These are phyloP conservation scores for Caenorhabditis panamensis DNA, from an alignment of 2,888 invertebrate genomes.

Conservation along the genomic window DNA sequence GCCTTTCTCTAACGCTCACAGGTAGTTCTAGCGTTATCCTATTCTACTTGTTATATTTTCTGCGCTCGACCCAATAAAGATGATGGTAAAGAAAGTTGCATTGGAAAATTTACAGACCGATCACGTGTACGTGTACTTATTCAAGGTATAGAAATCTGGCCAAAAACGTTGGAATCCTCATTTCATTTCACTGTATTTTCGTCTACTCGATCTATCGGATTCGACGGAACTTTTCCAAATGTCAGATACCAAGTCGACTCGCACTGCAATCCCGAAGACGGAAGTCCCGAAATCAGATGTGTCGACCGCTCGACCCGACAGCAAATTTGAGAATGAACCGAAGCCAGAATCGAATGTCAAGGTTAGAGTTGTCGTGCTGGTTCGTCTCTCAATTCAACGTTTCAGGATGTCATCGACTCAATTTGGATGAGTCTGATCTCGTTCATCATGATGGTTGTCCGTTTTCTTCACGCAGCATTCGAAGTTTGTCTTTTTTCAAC, in stretches of 20 bases:
- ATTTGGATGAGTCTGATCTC: slow-evolving; percentile 30
- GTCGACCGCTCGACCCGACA: neutral
- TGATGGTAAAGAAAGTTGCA: too few species aligned
- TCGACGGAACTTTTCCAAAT: slow-evolving; percentile 15
- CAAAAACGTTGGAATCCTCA: neutral
- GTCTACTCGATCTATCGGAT: slow-evolving; percentile 2
- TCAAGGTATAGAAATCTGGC: neutral
- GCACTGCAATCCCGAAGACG: slow-evolving; percentile 38
- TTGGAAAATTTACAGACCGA: too few species aligned
- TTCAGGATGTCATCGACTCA: slow-evolving; percentile 35
- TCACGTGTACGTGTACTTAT: neutral
- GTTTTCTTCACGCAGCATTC: slow-evolving; percentile 27
- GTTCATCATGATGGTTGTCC: slow-evolving; percentile 35
- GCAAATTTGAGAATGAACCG: neutral
- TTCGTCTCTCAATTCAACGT: neutral
- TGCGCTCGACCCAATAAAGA: neutral
- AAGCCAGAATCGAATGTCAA: neutral
- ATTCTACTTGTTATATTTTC: slow-evolving; percentile 12
- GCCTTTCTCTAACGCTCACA: slow-evolving; percentile 27
- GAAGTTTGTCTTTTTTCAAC: slow-evolving; percentile 32
- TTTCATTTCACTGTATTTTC: neutral
- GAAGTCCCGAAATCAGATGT: slow-evolving; percentile 3
- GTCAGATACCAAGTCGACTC: slow-evolving; percentile 31
- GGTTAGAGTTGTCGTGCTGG: neutral
- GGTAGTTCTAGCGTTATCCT: slow-evolving; percentile 21